Evolutionary conservation across 2,888 invertebrate species (phyloP).

Genomic region (Hirtodrosophila trivittata): DNA sequence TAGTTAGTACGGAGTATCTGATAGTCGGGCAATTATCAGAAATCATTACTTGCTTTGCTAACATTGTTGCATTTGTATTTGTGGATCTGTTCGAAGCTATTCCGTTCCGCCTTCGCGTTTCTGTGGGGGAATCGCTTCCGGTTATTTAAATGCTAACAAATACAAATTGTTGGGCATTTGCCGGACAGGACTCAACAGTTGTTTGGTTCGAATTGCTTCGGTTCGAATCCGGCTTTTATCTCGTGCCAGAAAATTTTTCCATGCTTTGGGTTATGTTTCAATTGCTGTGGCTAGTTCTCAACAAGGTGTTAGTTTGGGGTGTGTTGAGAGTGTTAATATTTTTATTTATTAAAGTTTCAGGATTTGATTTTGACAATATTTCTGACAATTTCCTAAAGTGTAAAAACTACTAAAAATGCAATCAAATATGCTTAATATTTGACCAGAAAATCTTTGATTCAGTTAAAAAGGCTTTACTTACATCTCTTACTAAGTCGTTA

Average conservation of each 20-base stretch:
- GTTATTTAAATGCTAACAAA: slow-evolving; percentile 78
- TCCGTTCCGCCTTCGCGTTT: slow-evolving; percentile 27
- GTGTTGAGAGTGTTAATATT: not conserved
- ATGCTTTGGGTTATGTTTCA: slow-evolving; percentile 60
- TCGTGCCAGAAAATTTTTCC: slow-evolving; percentile 44
- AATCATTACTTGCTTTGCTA: slow-evolving; percentile 31
- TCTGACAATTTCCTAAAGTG: too few relatives aligned
- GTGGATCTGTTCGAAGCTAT: slow-evolving; percentile 40
- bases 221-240: slow-evolving; percentile 37
- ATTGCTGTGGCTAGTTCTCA: slow-evolving; percentile 23
- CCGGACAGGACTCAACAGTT: slow-evolving; percentile 72
- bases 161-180: slow-evolving; percentile 69
- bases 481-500: too few relatives aligned
- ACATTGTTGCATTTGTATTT: slow-evolving; percentile 40
- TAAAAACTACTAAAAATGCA: too few relatives aligned
- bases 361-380: too few relatives aligned
- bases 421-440: too few relatives aligned
- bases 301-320: not conserved
- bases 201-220: slow-evolving; percentile 63
- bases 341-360: too few relatives aligned
- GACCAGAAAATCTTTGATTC: too few relatives aligned
- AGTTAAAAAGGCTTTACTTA: too few relatives aligned
- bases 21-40: too few relatives aligned
- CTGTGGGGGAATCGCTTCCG: slow-evolving; percentile 61
- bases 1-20: too few relatives aligned